Conservation (phyloP, 2,113 vertebrate genomes). For the Myiagra hebetior region DNA sequence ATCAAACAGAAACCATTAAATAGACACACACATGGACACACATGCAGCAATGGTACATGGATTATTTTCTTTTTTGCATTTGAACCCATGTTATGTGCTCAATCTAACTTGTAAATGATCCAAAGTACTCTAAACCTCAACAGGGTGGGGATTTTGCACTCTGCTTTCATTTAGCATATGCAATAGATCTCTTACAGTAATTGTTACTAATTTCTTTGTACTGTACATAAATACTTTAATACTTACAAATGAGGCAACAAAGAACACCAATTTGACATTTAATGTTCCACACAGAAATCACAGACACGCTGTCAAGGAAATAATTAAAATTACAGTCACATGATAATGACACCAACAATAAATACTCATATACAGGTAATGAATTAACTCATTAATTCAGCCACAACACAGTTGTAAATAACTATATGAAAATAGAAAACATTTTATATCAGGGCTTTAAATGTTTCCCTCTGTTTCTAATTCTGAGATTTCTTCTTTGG, state of each 20-base stretch:
- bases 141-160: background rate
- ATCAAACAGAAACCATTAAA: background rate
- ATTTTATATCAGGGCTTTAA: background rate
- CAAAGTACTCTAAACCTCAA: background rate
- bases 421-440: constrained; percentile 25
- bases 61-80: background rate
- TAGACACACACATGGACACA: rapidly evolving
- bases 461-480: background rate
- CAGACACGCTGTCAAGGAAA: background rate
- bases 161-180: background rate
- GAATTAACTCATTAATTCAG: constrained; percentile 55
- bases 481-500: background rate
- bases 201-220: constrained; percentile 7
- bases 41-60: background rate
- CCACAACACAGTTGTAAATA: constrained; percentile 33
- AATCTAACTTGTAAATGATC: background rate
- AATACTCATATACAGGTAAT: constrained; percentile 42
- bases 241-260: constrained; percentile 39
- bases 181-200: background rate
- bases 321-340: constrained; percentile 51
- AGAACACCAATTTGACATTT: constrained; percentile 41
- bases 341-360: constrained; percentile 19
- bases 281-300: constrained; percentile 7
- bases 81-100: background rate
- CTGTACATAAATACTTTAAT: constrained; percentile 3